Base-by-base conservation (phyloP, 2,113 vertebrate species). In the Tachycineta bicolor region DNA sequence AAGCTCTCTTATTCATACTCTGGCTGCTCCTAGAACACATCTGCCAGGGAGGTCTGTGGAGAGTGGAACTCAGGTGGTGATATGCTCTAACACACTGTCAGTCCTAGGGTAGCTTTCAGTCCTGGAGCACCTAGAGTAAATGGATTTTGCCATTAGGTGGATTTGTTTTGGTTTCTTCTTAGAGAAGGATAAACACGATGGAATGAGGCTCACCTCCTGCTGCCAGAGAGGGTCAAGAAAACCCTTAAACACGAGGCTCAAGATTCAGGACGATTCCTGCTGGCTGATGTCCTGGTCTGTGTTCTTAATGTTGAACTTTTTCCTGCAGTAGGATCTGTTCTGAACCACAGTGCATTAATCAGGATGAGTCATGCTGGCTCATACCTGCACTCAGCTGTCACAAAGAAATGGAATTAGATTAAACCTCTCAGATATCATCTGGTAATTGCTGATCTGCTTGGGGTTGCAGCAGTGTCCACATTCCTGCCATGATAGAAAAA, bases 251-350 rank as follows among this genome's bases (percentile, higher is more conserved):
- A 21, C 1, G 19, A 73, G 75, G 12, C 11, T 83, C 31, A 31
- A 41, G 29, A 12, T 21, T 63, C 1, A 0, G 26, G 24, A 65
- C 22, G 47, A 14, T 56, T 87, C 16, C 81, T 89, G 33, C 26
- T 44, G 33, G 16, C 18, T 47, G 24, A 4, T 67, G n/a, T 41
- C 43, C 64, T 49, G 23, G 7, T 50, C 64, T 74, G 25, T 16
- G 18, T 12, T 56, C 31, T 44, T 77, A 62, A 5, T 10, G 24
- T 14, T 46, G 43, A 84, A 43, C 28, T 12, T 74, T 5, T 46
- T 25, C 43, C 34, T 0, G 0, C 31, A 70, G 5, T 3, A 63
- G 6, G 39, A 56, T 43, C 78, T 59, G 25, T 46, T 70, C 33
- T 6, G 14, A 67, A 12, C 10, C 60, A n/a, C 14, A 18, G 19